Evolutionary conservation across 2,113 vertebrate genomes (phyloP).

Genomic region (Gnathonemus longibarbis): DNA sequence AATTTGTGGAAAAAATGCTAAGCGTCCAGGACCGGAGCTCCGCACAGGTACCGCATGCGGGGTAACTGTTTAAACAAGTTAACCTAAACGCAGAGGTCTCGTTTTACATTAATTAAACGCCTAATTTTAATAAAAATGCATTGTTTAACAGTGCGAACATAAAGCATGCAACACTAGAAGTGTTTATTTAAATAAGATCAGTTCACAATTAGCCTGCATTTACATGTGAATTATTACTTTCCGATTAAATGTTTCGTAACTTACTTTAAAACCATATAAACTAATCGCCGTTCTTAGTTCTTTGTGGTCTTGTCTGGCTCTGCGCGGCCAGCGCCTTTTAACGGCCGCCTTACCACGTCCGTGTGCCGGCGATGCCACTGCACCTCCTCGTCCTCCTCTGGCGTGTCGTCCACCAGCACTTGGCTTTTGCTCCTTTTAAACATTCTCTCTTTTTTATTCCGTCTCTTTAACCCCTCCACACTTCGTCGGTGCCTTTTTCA

Average conservation of each 20-base stretch:
- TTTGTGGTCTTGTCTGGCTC: background rate
- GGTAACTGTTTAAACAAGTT: background rate
- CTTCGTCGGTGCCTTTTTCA: background rate
- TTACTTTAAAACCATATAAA: background rate
- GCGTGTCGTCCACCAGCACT: conserved; percentile 65
- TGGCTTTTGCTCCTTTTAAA: conserved; percentile 67
- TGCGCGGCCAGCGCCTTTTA: background rate
- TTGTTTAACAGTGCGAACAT: background rate
- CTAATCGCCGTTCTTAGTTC: background rate
- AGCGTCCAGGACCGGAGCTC: background rate
- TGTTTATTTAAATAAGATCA: background rate
- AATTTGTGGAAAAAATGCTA: background rate
- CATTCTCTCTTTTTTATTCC: conserved; percentile 43
- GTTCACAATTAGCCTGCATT: background rate
- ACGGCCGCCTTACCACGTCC: conserved; percentile 51
- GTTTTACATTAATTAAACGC: background rate
- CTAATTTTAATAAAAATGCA: background rate
- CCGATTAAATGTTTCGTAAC: background rate
- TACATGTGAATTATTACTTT: background rate
- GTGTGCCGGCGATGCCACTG: conserved; percentile 62
- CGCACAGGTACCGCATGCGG: background rate
- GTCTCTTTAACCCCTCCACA: background rate
- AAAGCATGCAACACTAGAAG: background rate
- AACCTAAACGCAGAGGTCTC: background rate
- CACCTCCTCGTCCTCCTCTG: conserved; percentile 67